These are phyloP conservation scores for Machaerirhynchus nigripectus DNA, from an alignment of 2,113 vertebrate species.

Conservation along the genomic window DNA sequence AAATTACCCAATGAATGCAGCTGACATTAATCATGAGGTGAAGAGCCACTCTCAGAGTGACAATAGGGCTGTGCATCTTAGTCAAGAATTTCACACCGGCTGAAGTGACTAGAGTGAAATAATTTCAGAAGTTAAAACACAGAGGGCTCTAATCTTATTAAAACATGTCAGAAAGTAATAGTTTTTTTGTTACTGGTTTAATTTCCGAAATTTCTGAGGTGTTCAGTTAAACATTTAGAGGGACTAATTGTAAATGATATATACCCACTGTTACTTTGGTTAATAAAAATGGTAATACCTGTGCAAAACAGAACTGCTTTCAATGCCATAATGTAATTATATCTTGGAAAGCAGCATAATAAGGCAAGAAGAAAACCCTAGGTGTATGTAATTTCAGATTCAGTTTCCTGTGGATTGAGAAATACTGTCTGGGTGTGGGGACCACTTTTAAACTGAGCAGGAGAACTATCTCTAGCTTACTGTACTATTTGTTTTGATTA, in stretches of 20 bases:
- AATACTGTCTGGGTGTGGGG: background rate
- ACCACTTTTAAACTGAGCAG: background rate
- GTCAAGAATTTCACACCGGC: conserved; percentile 3
- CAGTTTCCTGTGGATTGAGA: background rate
- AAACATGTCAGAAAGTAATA: conserved; percentile 42
- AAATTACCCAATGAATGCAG: background rate
- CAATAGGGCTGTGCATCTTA: conserved; percentile 8
- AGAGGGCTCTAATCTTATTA: conserved; percentile 43
- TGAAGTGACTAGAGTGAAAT: background rate
- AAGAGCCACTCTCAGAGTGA: conserved; percentile 1
- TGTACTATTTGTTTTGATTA: background rate
- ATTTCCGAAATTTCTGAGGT: conserved; percentile 14
- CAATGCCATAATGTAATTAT: background rate
- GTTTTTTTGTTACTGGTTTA: background rate
- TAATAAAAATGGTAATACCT: conserved; percentile 35
- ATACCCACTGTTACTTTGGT: background rate
- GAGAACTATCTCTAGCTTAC: background rate
- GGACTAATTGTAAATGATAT: conserved; percentile 1
- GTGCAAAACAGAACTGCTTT: background rate
- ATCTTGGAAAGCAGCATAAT: background rate
- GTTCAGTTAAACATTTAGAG: background rate
- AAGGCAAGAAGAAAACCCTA: background rate
- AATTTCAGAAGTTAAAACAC: conserved; percentile 25
- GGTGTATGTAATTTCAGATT: background rate
- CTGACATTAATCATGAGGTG: conserved; percentile 30